Conservation (phyloP, 2,888 invertebrate species). For the Smittia sp. region DNA sequence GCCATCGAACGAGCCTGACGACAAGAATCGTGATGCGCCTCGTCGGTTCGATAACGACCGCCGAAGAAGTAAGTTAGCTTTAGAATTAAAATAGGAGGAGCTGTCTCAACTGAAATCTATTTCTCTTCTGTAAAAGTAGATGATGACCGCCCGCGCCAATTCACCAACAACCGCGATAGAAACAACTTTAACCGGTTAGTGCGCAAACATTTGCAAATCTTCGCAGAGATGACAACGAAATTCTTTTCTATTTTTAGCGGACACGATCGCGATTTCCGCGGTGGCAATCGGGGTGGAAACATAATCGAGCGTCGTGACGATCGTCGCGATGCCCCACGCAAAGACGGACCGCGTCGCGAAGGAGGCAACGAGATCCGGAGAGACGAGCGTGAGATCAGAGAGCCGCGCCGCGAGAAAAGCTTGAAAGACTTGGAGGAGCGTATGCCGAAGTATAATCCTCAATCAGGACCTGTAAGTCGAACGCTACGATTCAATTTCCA, state of each 20-base stretch:
- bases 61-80: neutral
- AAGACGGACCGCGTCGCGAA: slow-evolving; percentile 16
- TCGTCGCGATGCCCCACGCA: slow-evolving; percentile 10
- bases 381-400: slow-evolving; percentile 51
- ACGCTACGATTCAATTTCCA: neutral
- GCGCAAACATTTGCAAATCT: neutral
- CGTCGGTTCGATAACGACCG: neutral
- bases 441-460: slow-evolving; percentile 72
- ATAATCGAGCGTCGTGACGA: slow-evolving; percentile 34
- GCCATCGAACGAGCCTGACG: neutral
- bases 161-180: slow-evolving; percentile 28
- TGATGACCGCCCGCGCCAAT: slow-evolving; percentile 35
- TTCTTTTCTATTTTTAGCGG: neutral
- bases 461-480: slow-evolving; percentile 67
- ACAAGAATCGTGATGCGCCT: neutral
- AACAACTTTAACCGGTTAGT: slow-evolving; percentile 21
- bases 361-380: slow-evolving; percentile 40
- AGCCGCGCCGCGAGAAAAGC: slow-evolving; percentile 46
- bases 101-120: neutral
- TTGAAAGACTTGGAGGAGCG: neutral
- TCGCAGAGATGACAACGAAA: neutral
- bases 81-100: neutral
- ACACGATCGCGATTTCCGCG: neutral
- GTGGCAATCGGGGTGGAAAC: neutral
- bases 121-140: neutral